Base-by-base conservation (phyloP, 1,140 invertebrate species). In the Ostrea edulis region DNA sequence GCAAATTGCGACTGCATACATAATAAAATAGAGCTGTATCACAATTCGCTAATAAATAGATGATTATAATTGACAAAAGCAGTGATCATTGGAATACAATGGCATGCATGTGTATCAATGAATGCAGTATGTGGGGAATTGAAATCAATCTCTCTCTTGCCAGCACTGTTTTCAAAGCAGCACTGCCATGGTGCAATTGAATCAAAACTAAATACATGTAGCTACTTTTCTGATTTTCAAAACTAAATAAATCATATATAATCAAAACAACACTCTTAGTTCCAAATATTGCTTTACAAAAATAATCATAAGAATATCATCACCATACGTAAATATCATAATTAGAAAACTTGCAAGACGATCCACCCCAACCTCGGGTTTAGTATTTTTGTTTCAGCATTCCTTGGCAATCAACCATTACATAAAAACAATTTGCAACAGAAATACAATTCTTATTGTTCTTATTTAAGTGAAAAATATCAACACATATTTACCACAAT, bases 21-120 rank as follows among this genome's bases (percentile, higher is more conserved):
- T 35, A 77, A 77, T 77, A 77, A 77, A 77, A 77, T 77, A 77
- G 35, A 77, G 25, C 29, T 25, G 29, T 77, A 77, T 77, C 68
- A 77, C 68, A 77, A 29, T 77, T 77, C 29, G 68, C 68, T 77
- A 77, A 77, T 77, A 77, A 77, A 77, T 77, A 77, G 68, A 77
- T 77, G 68, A 77, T 77, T 77, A 77, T 44, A 44, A 44, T 29
- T 25, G 12, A 77, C 68, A 35, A 14, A 77, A 29, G 68, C 68
- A 17, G 25, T 25, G 25, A 29, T 77, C 22, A 77, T 2, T 77
- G 68, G 22, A 35, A 29, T 12, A 77, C 11, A 77, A 9, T 62
- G 14, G 17, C 22, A 77, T 29, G 25, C 35, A 44, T 44, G 35
- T 44, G 35, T 29, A 29, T 25, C 25, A 77, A 35, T 77, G 68